Percentiles rank a stretch among this genome's conserved stretches.
Evolutionary conservation across 2,888 invertebrate species (phyloP).

Genomic region (Cerastis rubricosa): DNA sequence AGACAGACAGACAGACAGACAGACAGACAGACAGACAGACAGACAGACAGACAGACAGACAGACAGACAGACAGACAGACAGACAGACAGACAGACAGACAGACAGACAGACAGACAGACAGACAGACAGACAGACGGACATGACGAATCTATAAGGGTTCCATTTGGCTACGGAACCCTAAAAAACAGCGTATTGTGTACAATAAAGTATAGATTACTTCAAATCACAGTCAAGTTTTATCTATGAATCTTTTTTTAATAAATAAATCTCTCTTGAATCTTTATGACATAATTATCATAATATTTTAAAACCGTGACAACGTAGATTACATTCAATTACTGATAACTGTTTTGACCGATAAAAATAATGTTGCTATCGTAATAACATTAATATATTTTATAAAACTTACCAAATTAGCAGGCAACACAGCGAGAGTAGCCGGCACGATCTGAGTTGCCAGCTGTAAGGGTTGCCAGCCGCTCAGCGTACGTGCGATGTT

Average conservation of each 20-base stretch:
- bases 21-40: too few species aligned
- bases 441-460: conserved; percentile 97
- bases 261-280: neutral
- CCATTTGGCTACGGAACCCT: too few species aligned
- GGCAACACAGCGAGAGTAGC: conserved; percentile 95
- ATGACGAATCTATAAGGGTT: too few species aligned
- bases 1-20: too few species aligned
- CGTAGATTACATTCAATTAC: conserved; percentile 6
- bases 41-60: too few species aligned
- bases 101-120: too few species aligned
- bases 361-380: conserved; percentile 2
- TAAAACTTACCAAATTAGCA: conserved; percentile 87
- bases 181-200: too few species aligned
- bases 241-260: neutral
- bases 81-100: too few species aligned
- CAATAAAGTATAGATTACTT: neutral
- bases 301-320: conserved; percentile 2
- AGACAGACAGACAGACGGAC: too few species aligned
- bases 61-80: too few species aligned
- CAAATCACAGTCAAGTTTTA: conserved; percentile 1
- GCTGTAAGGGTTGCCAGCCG: conserved; percentile 95
- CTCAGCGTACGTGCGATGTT: conserved; percentile 91
- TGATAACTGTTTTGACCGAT: conserved; percentile 9
- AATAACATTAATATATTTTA: neutral
- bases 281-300: conserved; percentile 12